Evolutionary conservation across 2,888 invertebrate species (phyloP), one percentile per base, ranked within the genome.

Genomic region (Catonia carolina): DNA sequence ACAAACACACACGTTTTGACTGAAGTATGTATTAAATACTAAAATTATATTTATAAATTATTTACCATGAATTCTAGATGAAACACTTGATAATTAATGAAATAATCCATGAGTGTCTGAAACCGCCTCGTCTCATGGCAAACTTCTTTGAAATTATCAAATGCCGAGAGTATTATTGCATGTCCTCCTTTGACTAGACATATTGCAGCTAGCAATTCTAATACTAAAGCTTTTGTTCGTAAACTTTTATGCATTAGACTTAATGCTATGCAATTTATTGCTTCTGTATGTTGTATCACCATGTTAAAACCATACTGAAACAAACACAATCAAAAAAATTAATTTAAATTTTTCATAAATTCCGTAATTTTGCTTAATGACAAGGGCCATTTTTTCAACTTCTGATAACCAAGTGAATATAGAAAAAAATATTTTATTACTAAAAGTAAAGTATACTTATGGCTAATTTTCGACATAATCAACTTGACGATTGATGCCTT

Each of bases 171-270:
- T 65, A 98, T 97, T 69, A 98, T 94, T 75, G 95, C 94, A 71
- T 99, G 99, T n/a, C 99, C 99, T 15, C 98, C 98, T 75, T 96
- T 96, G 59, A 99, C 97, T 64, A 98, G 79, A 74, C 99, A 99
- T 67, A 99, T 96, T 61, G 98, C 99, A 0, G 99, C 98, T 61
- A 99, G 77, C 59, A 99, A 81, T 73, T 99, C 98, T 66, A 99
- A 77, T 17, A 99, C 98, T 62, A 99, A 75, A 1, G 98, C 95
- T 77, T 99, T 99, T 23, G 99, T 99, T 63, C 98, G 83, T 64
- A 97, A 78, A 71, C 94, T 96, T 74, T 93, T 94, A 75, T 99
- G 99, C 66, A 95, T 94, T 15, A 99, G 79, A 71, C 96, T 96
- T 23, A 98, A 77, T 0, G 97, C 95, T 70, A 99, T 98, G 74